A percentile compares a stretch with the other conserved stretches of the same genome.
These are phyloP conservation scores for Tiaroga cobitis DNA, from an alignment of 2,797 vertebrate genomes.

Conservation along the genomic window DNA sequence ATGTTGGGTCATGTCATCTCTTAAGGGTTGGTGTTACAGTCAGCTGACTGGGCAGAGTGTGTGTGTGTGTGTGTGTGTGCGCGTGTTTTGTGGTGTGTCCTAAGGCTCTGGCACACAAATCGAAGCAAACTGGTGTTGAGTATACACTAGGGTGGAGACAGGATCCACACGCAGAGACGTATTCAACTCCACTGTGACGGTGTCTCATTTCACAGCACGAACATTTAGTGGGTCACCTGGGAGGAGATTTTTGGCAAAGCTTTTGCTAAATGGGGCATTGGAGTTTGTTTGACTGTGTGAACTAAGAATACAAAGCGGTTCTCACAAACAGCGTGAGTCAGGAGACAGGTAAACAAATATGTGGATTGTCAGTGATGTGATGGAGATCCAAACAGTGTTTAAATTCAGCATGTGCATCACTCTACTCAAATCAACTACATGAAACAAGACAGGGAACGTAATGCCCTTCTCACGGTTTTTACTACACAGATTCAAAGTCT, in stretches of 20 bases:
- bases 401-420: neutral
- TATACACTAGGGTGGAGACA: conserved; percentile 37
- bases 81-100: conserved; percentile 3
- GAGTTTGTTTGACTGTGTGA: conserved; percentile 25
- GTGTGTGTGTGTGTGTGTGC: neutral
- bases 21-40: conserved; percentile 38
- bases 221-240: conserved; percentile 33
- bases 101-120: conserved; percentile 30
- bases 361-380: conserved; percentile 20
- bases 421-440: neutral
- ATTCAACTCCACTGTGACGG: conserved; percentile 7
- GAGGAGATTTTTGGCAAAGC: conserved; percentile 28
- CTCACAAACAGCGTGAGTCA: conserved; percentile 23
- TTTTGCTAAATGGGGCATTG: conserved; percentile 48
- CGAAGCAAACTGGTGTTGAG: conserved; percentile 10
- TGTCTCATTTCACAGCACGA: conserved; percentile 14
- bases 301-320: conserved; percentile 37
- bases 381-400: neutral
- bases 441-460: neutral
- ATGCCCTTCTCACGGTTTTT: neutral
- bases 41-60: conserved; percentile 51
- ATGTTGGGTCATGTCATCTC: conserved; percentile 47
- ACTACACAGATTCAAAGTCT: neutral
- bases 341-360: conserved; percentile 3
- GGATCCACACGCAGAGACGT: conserved; percentile 30